Conservation (phyloP, 2,888 invertebrate genomes). For the Oscheius sp. region DNA sequence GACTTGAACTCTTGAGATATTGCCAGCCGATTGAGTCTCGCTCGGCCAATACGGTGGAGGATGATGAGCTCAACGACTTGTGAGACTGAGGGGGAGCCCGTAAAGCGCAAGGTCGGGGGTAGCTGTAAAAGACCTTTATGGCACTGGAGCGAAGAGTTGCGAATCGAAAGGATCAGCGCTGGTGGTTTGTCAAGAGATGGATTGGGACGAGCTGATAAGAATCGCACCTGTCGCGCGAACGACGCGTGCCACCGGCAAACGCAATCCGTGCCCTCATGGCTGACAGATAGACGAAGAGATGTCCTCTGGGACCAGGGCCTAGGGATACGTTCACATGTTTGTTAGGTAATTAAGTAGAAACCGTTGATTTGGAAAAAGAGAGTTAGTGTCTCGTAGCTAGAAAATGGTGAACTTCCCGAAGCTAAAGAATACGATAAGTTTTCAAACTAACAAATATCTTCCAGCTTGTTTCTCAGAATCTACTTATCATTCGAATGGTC, state of each 20-base stretch:
- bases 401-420: too few relatives aligned
- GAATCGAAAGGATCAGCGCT: slow-evolving; percentile 9
- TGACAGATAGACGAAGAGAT: neutral
- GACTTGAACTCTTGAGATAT: too few relatives aligned
- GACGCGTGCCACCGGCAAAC: slow-evolving; percentile 29
- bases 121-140: slow-evolving; percentile 14
- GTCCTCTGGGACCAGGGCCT: neutral
- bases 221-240: slow-evolving; percentile 31
- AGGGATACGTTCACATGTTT: neutral
- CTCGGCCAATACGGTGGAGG: neutral
- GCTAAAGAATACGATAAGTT: too few relatives aligned
- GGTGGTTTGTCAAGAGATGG: slow-evolving; percentile 13
- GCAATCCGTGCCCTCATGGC: slow-evolving; percentile 6
- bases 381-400: neutral
- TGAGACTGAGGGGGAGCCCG: neutral
- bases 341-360: neutral
- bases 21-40: too few relatives aligned
- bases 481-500: too few relatives aligned
- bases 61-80: slow-evolving; percentile 9
- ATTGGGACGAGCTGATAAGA: slow-evolving; percentile 19
- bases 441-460: too few relatives aligned
- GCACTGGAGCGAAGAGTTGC: slow-evolving; percentile 23
- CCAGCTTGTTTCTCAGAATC: too few relatives aligned
- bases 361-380: neutral
- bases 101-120: slow-evolving; percentile 10